These are phyloP conservation scores for Drosophila mimetica DNA, from an alignment of 2,888 invertebrate species.

Conservation along the genomic window DNA sequence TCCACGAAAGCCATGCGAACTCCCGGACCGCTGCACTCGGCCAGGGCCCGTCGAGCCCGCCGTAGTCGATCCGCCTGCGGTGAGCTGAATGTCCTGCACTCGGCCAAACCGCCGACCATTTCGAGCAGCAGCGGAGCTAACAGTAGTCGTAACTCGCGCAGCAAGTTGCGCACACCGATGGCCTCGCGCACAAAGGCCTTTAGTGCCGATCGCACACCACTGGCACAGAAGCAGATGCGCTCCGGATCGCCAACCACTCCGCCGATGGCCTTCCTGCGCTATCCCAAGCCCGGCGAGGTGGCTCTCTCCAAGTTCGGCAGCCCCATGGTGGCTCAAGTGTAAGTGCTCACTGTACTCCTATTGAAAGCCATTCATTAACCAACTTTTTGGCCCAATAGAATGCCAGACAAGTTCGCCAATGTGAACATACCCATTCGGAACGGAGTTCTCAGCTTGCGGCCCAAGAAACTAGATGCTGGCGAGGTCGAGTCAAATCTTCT, in stretches of 20 bases:
- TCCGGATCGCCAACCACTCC: slow-evolving; percentile 59
- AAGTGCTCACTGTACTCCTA: slow-evolving; percentile 47
- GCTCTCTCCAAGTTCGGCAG: slow-evolving; percentile 83
- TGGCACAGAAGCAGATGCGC: slow-evolving; percentile 25
- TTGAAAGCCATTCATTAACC: not conserved
- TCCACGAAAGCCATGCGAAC: slow-evolving; percentile 65
- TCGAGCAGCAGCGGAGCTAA: slow-evolving; percentile 3
- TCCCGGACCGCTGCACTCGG: slow-evolving; percentile 82
- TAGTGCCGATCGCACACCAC: slow-evolving; percentile 82
- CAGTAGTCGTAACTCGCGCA: slow-evolving; percentile 70
- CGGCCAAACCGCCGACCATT: slow-evolving; percentile 30
- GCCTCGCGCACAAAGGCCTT: slow-evolving; percentile 78
- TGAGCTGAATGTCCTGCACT: slow-evolving; percentile 35
- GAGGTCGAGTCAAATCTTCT: slow-evolving; percentile 79
- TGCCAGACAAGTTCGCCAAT: slow-evolving; percentile 82
- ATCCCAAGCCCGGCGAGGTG: slow-evolving; percentile 83
- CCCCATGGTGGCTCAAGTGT: slow-evolving; percentile 83
- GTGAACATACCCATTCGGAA: slow-evolving; percentile 84
- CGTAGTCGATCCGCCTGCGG: slow-evolving; percentile 83
- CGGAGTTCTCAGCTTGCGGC: slow-evolving; percentile 83
- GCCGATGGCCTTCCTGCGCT: slow-evolving; percentile 82
- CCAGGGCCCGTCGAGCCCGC: slow-evolving; percentile 79
- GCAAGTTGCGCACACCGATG: slow-evolving; percentile 81
- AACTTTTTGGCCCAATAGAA: slow-evolving; percentile 46
- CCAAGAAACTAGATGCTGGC: slow-evolving; percentile 72